Percentiles rank a stretch among this genome's conserved stretches.
These are phyloP conservation scores for Ommatoiulus sabulosus DNA, from an alignment of 2,888 invertebrate genomes.

Conservation along the genomic window DNA sequence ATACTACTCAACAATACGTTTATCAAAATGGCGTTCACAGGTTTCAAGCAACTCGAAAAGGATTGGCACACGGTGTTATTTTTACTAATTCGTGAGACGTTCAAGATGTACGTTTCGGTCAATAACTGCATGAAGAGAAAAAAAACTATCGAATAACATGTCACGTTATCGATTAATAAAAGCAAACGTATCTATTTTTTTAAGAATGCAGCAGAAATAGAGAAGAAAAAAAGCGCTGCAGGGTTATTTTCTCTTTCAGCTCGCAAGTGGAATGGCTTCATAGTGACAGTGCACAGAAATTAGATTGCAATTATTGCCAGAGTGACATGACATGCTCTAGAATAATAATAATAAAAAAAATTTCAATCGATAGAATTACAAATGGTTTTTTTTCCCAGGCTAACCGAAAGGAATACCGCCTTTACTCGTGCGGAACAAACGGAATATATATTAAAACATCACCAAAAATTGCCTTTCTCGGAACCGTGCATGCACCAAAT, in stretches of 20 bases:
- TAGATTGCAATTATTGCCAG: neutral
- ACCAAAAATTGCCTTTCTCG: slow-evolving; percentile 17
- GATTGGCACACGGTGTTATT: no score
- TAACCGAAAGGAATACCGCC: neutral
- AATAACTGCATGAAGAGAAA: no score
- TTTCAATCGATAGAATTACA: slow-evolving; percentile 9
- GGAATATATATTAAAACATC: slow-evolving; percentile 4
- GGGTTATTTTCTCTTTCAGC: neutral
- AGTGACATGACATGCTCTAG: slow-evolving; percentile 1
- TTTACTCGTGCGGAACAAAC: slow-evolving; percentile 2
- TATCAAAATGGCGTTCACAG: no score
- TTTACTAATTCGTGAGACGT: no score
- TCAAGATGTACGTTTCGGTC: no score
- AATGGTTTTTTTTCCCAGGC: neutral
- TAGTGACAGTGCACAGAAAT: neutral
- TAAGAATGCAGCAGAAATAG: neutral
- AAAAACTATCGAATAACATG: neutral
- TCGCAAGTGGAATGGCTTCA: neutral
- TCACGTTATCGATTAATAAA: slow-evolving; percentile 6
- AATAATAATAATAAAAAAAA: no score
- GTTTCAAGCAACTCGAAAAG: no score
- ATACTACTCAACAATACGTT: no score
- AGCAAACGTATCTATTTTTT: neutral
- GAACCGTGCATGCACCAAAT: neutral
- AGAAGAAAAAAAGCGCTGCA: neutral